Percentiles rank a stretch among this genome's conserved stretches.
phyloP scores from a whole-genome alignment of 2,113 vertebrate species.

The Pelusios castaneus region DNA sequence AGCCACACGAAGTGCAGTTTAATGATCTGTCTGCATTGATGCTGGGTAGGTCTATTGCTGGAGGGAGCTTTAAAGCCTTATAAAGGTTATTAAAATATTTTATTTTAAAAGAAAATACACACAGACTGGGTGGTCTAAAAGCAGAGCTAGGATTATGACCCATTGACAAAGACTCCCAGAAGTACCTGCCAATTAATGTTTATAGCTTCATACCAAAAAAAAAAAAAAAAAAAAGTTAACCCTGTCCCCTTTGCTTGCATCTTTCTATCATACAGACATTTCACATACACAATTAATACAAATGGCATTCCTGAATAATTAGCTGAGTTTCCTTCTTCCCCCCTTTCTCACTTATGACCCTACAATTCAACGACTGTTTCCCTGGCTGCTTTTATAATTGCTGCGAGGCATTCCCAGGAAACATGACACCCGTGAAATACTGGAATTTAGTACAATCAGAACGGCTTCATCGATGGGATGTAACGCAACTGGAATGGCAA shows the following conservation, averaged over 20 bases:
- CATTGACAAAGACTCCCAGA: not conserved
- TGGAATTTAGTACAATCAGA: not conserved
- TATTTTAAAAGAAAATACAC: not conserved
- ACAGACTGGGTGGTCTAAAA: conserved; percentile 64
- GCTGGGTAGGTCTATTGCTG: not conserved
- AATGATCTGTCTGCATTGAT: conserved; percentile 16
- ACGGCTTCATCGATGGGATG: not conserved
- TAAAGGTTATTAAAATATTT: conserved; percentile 26
- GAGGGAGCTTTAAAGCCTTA: conserved; percentile 23
- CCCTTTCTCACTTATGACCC: not conserved
- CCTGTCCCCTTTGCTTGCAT: not conserved
- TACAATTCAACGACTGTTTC: not conserved
- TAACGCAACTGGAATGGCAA: not conserved
- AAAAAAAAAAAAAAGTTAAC: fast-evolving
- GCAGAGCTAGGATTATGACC: not conserved
- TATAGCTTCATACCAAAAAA: not conserved
- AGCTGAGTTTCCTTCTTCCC: not conserved
- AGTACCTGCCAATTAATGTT: not conserved
- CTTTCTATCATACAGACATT: not conserved
- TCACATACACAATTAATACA: fast-evolving
- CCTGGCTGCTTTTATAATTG: not conserved
- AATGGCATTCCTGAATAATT: fast-evolving
- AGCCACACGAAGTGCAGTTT: not conserved
- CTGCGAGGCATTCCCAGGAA: not conserved
- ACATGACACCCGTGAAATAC: not conserved